phyloP scores from a whole-genome alignment of 2,113 vertebrate genomes.

The Gobio gobio region DNA sequence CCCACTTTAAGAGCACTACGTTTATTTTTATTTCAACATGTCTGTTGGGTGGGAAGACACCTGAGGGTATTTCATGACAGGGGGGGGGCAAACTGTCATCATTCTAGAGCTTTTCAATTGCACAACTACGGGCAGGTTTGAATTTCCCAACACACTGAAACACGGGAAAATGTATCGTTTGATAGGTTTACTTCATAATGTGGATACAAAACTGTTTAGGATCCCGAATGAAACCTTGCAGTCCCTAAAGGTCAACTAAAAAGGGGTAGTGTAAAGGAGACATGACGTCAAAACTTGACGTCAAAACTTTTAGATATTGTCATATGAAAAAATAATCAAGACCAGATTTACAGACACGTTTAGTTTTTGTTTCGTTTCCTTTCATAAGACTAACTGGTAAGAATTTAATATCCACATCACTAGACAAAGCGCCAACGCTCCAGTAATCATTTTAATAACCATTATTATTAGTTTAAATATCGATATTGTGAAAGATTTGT shows the following conservation, averaged over 20 bases:
- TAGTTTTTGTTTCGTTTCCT: background rate
- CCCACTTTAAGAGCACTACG: background rate
- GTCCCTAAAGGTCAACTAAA: background rate
- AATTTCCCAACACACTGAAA: background rate
- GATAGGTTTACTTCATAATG: background rate
- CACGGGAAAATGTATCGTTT: background rate
- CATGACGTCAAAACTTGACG: background rate
- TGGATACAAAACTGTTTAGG: background rate
- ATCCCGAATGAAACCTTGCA: background rate
- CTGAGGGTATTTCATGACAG: conserved; percentile 27
- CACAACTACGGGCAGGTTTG: background rate
- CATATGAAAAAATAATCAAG: background rate
- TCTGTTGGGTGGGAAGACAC: conserved; percentile 47
- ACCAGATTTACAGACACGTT: background rate
- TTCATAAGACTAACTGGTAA: background rate
- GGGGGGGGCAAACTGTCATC: background rate
- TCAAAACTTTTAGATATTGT: background rate
- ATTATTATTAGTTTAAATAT: background rate
- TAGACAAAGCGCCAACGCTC: background rate
- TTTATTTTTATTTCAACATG: conserved; percentile 52
- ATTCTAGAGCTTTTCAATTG: conserved; percentile 29
- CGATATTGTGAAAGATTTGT: background rate
- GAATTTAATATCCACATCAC: background rate
- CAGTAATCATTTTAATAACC: background rate
- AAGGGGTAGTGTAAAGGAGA: background rate